Evolutionary conservation across 2,888 invertebrate species (phyloP).

Genomic region (Epistrophella euchroma): DNA sequence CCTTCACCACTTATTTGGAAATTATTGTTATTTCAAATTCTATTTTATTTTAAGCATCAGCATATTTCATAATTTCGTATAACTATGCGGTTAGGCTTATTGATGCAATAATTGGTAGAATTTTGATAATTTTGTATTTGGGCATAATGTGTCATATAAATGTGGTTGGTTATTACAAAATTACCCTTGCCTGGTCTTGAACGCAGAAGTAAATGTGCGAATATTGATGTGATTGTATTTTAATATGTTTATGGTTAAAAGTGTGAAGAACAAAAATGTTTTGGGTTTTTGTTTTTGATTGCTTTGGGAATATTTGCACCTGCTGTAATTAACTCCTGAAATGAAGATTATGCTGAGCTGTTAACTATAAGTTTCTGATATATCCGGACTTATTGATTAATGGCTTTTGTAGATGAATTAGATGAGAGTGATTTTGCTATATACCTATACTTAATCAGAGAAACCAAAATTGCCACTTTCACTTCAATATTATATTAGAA

Average conservation of each 20-base stretch:
- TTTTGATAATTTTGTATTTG: neutral
- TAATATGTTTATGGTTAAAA: neutral
- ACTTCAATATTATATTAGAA: too few species aligned
- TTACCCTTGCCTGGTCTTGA: neutral
- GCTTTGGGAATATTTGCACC: conserved; percentile 22
- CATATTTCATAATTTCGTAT: neutral
- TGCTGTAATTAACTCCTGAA: neutral
- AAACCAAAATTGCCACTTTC: too few species aligned
- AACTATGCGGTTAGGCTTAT: neutral
- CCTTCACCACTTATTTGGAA: conserved; percentile 17
- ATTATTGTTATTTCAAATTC: neutral
- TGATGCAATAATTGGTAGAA: neutral
- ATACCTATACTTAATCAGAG: too few species aligned
- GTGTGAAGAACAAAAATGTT: neutral
- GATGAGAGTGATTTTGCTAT: neutral
- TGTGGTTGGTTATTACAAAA: neutral
- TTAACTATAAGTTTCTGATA: neutral
- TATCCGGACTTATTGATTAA: neutral
- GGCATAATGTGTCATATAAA: neutral
- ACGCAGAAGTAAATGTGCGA: neutral
- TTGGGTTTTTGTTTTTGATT: neutral
- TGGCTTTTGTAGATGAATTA: neutral
- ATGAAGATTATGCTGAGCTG: neutral
- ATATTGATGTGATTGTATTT: neutral
- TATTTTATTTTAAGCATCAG: neutral